Conservation (phyloP, 2,797 vertebrate genomes). For the Cryptoblepharus egeriae region DNA sequence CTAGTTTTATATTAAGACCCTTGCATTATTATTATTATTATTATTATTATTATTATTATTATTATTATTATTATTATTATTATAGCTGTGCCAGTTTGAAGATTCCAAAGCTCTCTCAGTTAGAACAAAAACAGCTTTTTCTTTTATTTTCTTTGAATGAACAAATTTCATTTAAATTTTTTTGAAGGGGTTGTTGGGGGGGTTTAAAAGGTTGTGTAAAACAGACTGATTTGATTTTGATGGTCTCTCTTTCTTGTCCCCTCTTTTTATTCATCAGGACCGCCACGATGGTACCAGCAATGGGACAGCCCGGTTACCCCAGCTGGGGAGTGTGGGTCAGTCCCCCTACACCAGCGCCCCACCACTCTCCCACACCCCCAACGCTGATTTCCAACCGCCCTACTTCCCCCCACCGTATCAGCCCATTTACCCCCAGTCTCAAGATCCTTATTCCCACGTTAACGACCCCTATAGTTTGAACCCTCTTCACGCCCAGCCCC, state of each 20-base stretch:
- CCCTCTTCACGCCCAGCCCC: conserved; percentile 93
- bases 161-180: background rate
- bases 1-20: too few relatives aligned
- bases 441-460: conserved; percentile 98
- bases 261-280: conserved; percentile 78
- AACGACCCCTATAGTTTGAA: conserved; percentile 98
- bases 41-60: too few relatives aligned
- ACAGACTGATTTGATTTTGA: conserved; percentile 50
- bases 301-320: conserved; percentile 95
- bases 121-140: background rate
- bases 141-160: background rate
- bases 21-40: too few relatives aligned
- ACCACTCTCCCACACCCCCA: conserved; percentile 95
- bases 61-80: too few relatives aligned
- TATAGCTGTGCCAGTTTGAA: background rate
- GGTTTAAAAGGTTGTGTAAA: conserved; percentile 26
- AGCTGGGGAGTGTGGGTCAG: conserved; percentile 96
- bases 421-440: conserved; percentile 97
- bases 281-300: conserved; percentile 97
- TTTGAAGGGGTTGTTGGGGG: background rate
- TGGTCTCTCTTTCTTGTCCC: conserved; percentile 27
- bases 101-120: background rate
- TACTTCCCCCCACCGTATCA: conserved; percentile 96
- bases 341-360: conserved; percentile 95
- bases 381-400: conserved; percentile 96